Conservation (phyloP, 2,888 invertebrate species). For the Ferdinandea cuprea region DNA sequence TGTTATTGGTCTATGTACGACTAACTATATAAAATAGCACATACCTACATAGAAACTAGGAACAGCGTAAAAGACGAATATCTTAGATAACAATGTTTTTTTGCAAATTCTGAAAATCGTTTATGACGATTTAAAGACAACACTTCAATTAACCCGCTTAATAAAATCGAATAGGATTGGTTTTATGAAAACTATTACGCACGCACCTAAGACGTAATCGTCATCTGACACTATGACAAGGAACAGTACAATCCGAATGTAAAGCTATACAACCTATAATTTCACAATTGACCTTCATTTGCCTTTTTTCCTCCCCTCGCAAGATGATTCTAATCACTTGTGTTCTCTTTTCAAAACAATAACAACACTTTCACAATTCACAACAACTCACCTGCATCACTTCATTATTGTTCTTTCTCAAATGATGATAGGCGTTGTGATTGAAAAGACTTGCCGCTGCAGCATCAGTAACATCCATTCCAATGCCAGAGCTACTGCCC, state of each 20-base stretch:
- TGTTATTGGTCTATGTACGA: too few species aligned
- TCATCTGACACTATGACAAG: neutral
- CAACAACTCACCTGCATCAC: conserved; percentile 77
- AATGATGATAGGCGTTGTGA: conserved; percentile 81
- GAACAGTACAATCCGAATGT: neutral
- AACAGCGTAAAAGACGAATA: too few species aligned
- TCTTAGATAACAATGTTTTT: too few species aligned
- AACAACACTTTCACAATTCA: neutral
- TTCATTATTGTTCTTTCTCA: conserved; percentile 79
- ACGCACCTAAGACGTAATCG: too few species aligned
- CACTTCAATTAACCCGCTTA: too few species aligned
- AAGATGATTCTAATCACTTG: neutral
- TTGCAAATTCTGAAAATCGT: too few species aligned
- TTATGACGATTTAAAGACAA: too few species aligned
- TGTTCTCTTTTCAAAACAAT: neutral
- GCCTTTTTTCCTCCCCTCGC: conserved; percentile 29
- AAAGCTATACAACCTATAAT: conserved; percentile 8
- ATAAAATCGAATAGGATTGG: too few species aligned
- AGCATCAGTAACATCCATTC: conserved; percentile 80
- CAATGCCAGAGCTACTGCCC: conserved; percentile 81
- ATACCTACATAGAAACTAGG: too few species aligned
- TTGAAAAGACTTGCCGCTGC: conserved; percentile 79
- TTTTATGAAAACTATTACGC: too few species aligned
- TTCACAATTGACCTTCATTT: conserved; percentile 65
- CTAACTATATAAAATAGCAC: too few species aligned